Conservation (phyloP, 2,113 vertebrate genomes). For the Acinonyx jubatus region DNA sequence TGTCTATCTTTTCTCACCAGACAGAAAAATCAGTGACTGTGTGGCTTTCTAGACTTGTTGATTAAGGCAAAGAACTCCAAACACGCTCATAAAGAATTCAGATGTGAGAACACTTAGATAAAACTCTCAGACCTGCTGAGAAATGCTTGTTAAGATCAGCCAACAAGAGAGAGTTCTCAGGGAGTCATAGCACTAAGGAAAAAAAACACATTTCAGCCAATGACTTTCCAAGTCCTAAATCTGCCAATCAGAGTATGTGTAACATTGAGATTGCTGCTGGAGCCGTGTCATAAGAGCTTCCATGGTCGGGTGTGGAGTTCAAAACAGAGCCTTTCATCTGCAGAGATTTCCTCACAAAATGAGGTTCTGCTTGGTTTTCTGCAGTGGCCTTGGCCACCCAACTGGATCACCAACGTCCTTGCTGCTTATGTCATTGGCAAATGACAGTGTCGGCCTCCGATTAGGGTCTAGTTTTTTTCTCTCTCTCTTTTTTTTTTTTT, state of each 20-base stretch:
- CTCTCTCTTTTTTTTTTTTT: too few relatives aligned
- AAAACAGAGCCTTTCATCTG: not conserved
- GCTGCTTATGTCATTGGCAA: not conserved
- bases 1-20: not conserved
- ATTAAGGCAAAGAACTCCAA: not conserved
- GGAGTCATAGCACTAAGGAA: not conserved
- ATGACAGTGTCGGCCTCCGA: not conserved
- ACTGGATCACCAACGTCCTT: not conserved
- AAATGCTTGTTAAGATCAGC: not conserved
- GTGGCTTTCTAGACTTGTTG: not conserved
- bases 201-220: not conserved
- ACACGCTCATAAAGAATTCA: not conserved
- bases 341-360: not conserved
- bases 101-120: not conserved
- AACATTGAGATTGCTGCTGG: not conserved
- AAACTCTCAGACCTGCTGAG: not conserved
- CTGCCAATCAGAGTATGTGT: not conserved
- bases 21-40: not conserved
- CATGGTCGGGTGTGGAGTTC: not conserved
- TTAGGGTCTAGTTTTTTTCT: not conserved
- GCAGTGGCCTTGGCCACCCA: not conserved
- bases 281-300: not conserved
- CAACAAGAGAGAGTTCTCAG: constrained; percentile 17
- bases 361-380: not conserved
- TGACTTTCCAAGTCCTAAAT: not conserved